Evolutionary conservation across 1,140 invertebrate genomes (phyloP).

Genomic region (honey bee (Apis mellifera)): Amel_HAv3.1 CM009942.2:8138001-8138500

Average conservation of each 20-base stretch:
- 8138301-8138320: conserved; percentile 12
- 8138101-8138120: conserved; percentile 46
- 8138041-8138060: background rate
- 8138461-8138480: conserved; percentile 60
- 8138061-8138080: background rate
- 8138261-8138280: background rate
- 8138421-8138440: conserved; percentile 19
- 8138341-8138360: background rate
- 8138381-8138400: background rate
- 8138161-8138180: conserved; percentile 63
- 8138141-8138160: conserved; percentile 67
- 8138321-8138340: conserved; percentile 5
- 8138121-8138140: conserved; percentile 62
- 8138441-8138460: conserved; percentile 56
- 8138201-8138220: background rate
- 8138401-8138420: conserved; percentile 4
- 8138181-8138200: conserved; percentile 5
- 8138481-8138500: background rate
- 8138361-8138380: background rate
- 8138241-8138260: background rate
- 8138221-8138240: conserved; percentile 9
- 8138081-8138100: conserved; percentile 48
- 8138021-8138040: background rate
- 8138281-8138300: background rate
- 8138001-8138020: background rate